A percentile compares a stretch with the other conserved stretches of the same genome.
Evolutionary conservation across 2,888 invertebrate genomes (phyloP).

Genomic region (Toxonevra muliebris): DNA sequence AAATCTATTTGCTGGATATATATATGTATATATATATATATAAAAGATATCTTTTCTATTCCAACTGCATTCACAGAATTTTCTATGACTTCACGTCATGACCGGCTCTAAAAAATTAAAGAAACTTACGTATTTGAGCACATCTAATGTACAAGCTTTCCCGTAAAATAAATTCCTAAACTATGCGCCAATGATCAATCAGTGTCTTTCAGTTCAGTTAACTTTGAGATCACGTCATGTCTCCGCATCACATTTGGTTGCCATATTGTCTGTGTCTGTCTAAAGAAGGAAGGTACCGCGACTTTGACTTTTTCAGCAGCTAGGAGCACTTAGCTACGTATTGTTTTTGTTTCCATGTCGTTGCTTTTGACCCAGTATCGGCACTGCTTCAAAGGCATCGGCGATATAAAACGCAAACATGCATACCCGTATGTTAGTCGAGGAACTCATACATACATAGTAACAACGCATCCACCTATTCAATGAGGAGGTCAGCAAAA

Average conservation of each 20-base stretch:
- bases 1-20: too few relatives aligned
- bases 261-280: neutral
- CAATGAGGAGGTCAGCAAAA: neutral
- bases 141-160: too few relatives aligned
- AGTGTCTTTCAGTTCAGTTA: neutral
- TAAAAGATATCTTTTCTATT: too few relatives aligned
- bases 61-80: too few relatives aligned
- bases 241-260: neutral
- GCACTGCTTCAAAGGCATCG: slow-evolving; percentile 38
- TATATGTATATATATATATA: too few relatives aligned
- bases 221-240: slow-evolving; percentile 4
- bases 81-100: too few relatives aligned
- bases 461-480: slow-evolving; percentile 1
- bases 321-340: neutral
- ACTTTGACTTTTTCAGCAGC: too few relatives aligned
- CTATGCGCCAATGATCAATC: neutral
- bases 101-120: too few relatives aligned
- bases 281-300: too few relatives aligned
- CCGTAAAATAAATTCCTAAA: neutral
- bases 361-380: slow-evolving; percentile 40
- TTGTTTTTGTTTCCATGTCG: slow-evolving; percentile 1
- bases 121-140: too few relatives aligned
- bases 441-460: neutral
- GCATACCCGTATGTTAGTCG: neutral
- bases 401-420: slow-evolving; percentile 31